Percentiles rank a stretch among this genome's conserved stretches.
phyloP scores from a whole-genome alignment of 2,113 vertebrate species.

The Oxyura jamaicensis region DNA sequence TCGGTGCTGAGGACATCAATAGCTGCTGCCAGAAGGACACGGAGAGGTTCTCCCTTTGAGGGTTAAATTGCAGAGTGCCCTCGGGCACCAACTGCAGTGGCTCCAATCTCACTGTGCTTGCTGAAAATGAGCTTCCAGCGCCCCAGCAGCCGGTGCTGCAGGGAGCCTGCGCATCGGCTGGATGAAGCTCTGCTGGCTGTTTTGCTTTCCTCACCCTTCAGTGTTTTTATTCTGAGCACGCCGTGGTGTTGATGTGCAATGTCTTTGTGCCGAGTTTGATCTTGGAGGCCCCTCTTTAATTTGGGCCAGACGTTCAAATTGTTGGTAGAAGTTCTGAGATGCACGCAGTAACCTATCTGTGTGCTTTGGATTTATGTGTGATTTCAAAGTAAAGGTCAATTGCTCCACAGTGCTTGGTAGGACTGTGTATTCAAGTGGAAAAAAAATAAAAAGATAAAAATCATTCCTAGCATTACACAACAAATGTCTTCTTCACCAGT shows the following conservation, averaged over 20 bases:
- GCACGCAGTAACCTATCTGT: background rate
- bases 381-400: background rate
- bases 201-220: background rate
- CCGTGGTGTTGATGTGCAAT: background rate
- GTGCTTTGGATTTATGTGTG: background rate
- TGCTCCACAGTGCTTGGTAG: slow-evolving; percentile 1
- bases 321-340: background rate
- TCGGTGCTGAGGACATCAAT: background rate
- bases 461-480: slow-evolving; percentile 10
- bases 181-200: background rate
- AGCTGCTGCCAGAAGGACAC: background rate
- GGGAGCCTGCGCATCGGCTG: background rate
- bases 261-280: background rate
- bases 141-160: background rate
- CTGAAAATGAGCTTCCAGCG: background rate
- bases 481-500: background rate
- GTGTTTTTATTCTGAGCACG: background rate
- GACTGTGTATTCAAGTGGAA: background rate
- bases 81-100: background rate
- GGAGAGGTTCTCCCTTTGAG: accelerated
- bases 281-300: background rate
- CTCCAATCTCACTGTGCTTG: background rate
- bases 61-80: background rate
- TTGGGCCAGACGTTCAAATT: background rate
- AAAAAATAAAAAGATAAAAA: background rate